Base-by-base conservation (phyloP, 2,888 invertebrate species). In the Plebejus melissa region DNA sequence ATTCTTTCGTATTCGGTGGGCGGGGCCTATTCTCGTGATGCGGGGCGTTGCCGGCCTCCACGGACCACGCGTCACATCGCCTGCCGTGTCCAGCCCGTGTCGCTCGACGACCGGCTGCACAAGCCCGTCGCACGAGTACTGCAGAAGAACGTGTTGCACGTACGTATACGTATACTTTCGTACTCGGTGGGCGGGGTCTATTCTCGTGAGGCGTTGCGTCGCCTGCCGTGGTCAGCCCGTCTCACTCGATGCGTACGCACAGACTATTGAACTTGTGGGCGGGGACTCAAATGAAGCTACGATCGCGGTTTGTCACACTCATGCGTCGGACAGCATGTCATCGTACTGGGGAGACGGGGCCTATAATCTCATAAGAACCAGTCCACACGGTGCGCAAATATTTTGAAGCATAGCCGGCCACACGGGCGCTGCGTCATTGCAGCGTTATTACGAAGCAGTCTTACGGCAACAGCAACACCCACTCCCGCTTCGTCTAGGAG, bases 81-180 rank as follows among this genome's bases (percentile, higher is more conserved):
- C 77, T 94, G 95, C 81, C 96, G 95, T 83, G 96, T 96, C 76
- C 97, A 97, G 85, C 95, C 96, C 58, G 94, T 97, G 83, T 97
- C 97, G 77, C 94, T 98, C 38, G 98, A 98, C 89, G 98, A 98
- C 90, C 91, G 98, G 79, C 90, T 98, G 78, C 98, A 98, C 86
- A 98, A 98, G 84, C 98, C 98, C 9, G 98, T 98, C 74, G 98
- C 98, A 1, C 94, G 98, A 79, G 97, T 98, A 22, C 22, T 22
- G 75, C 98, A 98, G 91, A 98, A 98, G 84, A 98, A 98, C 87
- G 98, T 98, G 69, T 94, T 98, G 82, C 97, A 97, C 86, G 96
- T 96, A 84, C 94, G 94, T 50, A 50, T 50, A 57, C 22, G 38
- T 6, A 65, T 16, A 50, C 1, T 13, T n/a, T 70, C 7, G 2